A percentile compares a stretch with the other conserved stretches of the same genome.
phyloP scores from a whole-genome alignment of 2,888 invertebrate genomes.

The Sesamia inferens region DNA sequence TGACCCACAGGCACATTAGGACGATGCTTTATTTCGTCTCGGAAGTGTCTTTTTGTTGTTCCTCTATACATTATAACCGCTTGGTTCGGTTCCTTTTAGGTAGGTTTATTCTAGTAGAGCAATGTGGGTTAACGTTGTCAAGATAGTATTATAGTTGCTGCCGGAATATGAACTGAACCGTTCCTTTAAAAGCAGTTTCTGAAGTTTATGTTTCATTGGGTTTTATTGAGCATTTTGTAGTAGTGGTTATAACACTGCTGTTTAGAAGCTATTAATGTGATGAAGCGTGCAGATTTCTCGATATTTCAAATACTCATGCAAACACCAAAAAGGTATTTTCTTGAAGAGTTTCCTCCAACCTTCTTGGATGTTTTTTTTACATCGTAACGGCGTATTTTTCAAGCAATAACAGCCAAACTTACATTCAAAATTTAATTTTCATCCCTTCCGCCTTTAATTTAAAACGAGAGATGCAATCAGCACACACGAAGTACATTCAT shows the following conservation, averaged over 20 bases:
- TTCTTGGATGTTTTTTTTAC: not conserved
- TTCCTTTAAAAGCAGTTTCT: conserved; percentile 5
- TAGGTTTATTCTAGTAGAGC: conserved; percentile 22
- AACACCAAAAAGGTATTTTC: not conserved
- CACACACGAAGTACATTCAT: conserved; percentile 55
- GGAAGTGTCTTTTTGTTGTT: conserved; percentile 31
- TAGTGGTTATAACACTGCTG: not conserved
- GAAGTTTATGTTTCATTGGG: not conserved
- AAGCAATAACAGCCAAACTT: conserved; percentile 6
- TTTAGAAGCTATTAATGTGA: not conserved
- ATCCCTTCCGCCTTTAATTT: conserved; percentile 41
- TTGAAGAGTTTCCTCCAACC: not conserved
- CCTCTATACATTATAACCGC: conserved; percentile 21
- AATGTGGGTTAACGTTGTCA: conserved; percentile 40
- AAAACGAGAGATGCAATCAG: conserved; percentile 56
- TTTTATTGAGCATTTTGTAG: not conserved
- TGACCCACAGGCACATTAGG: conserved; percentile 64
- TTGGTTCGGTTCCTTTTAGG: conserved; percentile 18
- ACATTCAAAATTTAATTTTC: conserved; percentile 34
- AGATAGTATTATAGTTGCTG: conserved; percentile 36
- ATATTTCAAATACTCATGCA: not conserved
- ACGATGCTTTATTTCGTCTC: conserved; percentile 58
- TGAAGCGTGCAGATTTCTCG: not conserved
- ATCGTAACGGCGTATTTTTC: not conserved
- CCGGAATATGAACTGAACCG: conserved; percentile 18